phyloP scores from a whole-genome alignment of 1,140 invertebrate genomes.

The Bilobella aurantiaca region DNA sequence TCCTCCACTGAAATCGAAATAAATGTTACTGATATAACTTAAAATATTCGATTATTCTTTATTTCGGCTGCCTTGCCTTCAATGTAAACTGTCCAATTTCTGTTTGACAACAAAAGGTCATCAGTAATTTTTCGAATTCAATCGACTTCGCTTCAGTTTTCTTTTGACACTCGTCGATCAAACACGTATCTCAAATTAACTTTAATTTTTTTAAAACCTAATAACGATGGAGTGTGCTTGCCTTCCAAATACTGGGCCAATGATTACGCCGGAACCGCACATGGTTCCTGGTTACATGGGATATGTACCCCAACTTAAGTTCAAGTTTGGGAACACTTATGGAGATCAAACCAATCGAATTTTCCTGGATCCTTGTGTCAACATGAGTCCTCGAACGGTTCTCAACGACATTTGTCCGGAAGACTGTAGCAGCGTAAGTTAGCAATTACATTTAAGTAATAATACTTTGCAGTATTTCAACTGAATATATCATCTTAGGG shows the following conservation, averaged over 20 bases:
- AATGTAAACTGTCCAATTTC: too few relatives aligned
- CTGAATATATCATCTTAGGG: slow-evolving; percentile 10
- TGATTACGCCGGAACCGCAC: slow-evolving; percentile 30
- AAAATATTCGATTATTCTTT: too few relatives aligned
- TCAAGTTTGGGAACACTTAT: slow-evolving; percentile 57
- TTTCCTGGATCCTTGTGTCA: slow-evolving; percentile 47
- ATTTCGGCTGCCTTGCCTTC: too few relatives aligned
- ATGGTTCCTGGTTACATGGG: slow-evolving; percentile 50
- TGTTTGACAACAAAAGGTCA: too few relatives aligned
- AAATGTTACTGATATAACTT: too few relatives aligned
- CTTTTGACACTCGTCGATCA: background rate
- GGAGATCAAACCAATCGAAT: slow-evolving; percentile 56
- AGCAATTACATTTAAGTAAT: background rate
- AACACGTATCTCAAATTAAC: background rate
- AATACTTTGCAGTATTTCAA: background rate
- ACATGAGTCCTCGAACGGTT: slow-evolving; percentile 56
- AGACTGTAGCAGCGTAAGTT: slow-evolving; percentile 39
- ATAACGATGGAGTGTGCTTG: slow-evolving; percentile 23
- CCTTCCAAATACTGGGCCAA: slow-evolving; percentile 30
- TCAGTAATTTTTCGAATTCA: too few relatives aligned
- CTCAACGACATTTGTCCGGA: slow-evolving; percentile 50
- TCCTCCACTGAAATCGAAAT: too few relatives aligned
- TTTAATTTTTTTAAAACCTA: background rate
- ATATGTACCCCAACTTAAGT: slow-evolving; percentile 59
- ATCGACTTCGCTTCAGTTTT: too few relatives aligned